Percentiles rank a stretch among this genome's conserved stretches.
Evolutionary conservation across 1,140 invertebrate species (phyloP).

Genomic region (Drosophila kohkoa): DNA sequence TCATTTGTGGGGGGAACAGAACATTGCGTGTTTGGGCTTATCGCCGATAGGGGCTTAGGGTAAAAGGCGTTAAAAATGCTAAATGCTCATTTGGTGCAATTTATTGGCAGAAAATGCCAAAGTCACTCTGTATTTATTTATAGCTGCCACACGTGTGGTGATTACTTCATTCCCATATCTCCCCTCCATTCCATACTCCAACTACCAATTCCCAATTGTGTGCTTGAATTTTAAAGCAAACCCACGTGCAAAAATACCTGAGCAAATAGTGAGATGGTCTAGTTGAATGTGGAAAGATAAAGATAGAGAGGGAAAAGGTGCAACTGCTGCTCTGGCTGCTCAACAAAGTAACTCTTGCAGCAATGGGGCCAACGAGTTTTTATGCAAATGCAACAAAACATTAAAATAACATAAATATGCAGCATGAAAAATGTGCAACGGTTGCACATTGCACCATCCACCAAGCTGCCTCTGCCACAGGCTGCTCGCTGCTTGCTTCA

Average conservation of each 20-base stretch:
- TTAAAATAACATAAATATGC: constrained; percentile 57
- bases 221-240: constrained; percentile 34
- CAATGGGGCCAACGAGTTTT: constrained; percentile 43
- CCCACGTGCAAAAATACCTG: constrained; percentile 38
- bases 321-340: neutral
- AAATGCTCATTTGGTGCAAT: constrained; percentile 66
- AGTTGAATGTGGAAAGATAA: neutral
- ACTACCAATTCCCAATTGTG: constrained; percentile 28
- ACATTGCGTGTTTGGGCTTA: constrained; percentile 69
- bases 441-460: constrained; percentile 35
- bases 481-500: constrained; percentile 17
- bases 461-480: constrained; percentile 8
- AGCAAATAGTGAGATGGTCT: constrained; percentile 5
- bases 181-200: neutral
- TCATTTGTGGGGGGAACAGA: neutral
- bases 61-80: constrained; percentile 73
- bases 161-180: constrained; percentile 39
- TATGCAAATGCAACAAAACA: constrained; percentile 54
- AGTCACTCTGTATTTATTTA: constrained; percentile 43
- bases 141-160: constrained; percentile 43
- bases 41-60: constrained; percentile 48
- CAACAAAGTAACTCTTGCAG: constrained; percentile 19
- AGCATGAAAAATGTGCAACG: constrained; percentile 53
- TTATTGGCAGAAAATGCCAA: constrained; percentile 59
- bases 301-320: neutral